Base-by-base conservation (phyloP, 2,888 invertebrate species). In the Amiota communis region DNA sequence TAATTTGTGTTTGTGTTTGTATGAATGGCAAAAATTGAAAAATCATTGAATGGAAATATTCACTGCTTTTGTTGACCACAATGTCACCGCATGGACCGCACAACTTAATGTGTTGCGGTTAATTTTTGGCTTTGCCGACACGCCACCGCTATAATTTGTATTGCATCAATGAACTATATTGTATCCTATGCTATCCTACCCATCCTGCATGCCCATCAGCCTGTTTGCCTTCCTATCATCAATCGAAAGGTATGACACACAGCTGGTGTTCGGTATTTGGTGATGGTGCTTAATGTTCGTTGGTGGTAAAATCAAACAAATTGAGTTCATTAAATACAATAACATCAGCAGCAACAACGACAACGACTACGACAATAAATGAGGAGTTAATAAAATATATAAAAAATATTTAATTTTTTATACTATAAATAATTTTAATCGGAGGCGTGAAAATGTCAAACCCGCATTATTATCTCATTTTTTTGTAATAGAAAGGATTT, bases 21-120 rank as follows among this genome's bases (percentile, higher is more conserved):
- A 76, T 65, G 75, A 65, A 53, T 67, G 57, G 57, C 63, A 48
- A 67, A 61, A 70, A 70, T 57, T 57, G 57, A 17, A 57, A 70
- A 49, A 63, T 48, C 49, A 51, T 63, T 51, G 56, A 71, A 36
- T 36, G 36, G 6, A 36, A 36, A 36, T 36, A 36, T 36, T 6
- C 36, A 36, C 36, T 36, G 36, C 6, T 36, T 36, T 47, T 1
- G 20, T 47, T 65, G 73, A 80, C 87, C 83, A 75, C 84, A 87
- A 80, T 75, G 73, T 72, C 46, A 75, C 79, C 87, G 77, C 77
- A 84, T 68, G 70, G 71, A 72, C 80, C 78, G 79, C 87, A 80
- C 78, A 82, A 84, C 88, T 87, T 86, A 84, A 86, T 86, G 87
- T 78, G 75, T 75, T 87, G 86, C 70, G 85, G 86, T 79, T 72